Evolutionary conservation across 1,140 invertebrate genomes (phyloP).

Genomic region (Solenopsis invicta): DNA sequence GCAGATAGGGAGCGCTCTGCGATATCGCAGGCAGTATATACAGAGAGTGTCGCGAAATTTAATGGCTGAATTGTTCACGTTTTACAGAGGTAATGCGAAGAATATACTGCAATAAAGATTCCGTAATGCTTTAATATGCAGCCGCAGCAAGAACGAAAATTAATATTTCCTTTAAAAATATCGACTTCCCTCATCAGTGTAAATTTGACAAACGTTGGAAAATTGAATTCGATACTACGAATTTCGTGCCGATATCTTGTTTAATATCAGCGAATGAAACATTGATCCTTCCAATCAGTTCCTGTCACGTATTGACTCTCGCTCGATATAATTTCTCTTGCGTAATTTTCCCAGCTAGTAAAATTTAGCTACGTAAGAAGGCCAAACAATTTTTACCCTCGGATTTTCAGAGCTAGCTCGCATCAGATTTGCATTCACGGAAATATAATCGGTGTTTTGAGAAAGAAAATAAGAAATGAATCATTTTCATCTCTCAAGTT

Average conservation of each 20-base stretch:
- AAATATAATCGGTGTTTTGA: not conserved
- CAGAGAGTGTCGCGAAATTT: not conserved
- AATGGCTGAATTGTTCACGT: not conserved
- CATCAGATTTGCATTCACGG: not conserved
- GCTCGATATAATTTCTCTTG: constrained; percentile 5
- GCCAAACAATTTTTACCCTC: not conserved
- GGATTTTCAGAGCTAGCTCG: not conserved
- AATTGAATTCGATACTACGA: constrained; percentile 29
- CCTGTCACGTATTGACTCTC: constrained; percentile 30
- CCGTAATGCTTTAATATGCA: too few species aligned
- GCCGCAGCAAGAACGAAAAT: not conserved
- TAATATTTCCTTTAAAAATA: constrained; percentile 14
- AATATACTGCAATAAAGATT: not conserved
- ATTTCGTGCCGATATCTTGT: constrained; percentile 33
- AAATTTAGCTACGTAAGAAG: not conserved
- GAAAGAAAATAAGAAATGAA: not conserved
- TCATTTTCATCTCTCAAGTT: not conserved
- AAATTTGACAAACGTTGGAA: constrained; percentile 12
- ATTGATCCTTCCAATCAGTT: constrained; percentile 49
- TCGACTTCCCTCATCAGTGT: not conserved
- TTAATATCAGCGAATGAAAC: constrained; percentile 40
- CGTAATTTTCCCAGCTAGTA: not conserved
- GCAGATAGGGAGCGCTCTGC: constrained; percentile 3
- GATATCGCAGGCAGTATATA: not conserved
- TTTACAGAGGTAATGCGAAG: not conserved